phyloP scores from a whole-genome alignment of 2,888 invertebrate genomes.

The Argyra leucocephala region DNA sequence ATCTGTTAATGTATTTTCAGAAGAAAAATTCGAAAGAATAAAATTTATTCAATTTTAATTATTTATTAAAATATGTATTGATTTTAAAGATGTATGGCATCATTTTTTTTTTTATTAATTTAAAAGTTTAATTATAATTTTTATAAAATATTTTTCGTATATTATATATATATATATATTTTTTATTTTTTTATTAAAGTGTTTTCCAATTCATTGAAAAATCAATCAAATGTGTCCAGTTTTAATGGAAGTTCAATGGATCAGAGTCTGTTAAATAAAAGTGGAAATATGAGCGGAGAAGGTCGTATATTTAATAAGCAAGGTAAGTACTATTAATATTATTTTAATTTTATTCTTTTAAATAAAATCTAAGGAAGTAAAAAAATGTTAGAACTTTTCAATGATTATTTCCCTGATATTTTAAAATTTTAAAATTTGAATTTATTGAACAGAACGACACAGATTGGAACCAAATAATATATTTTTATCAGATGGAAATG shows the following conservation, averaged over 20 bases:
- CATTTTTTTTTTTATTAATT: too few species aligned
- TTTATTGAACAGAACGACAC: background rate
- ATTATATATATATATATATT: too few species aligned
- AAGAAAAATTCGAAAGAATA: too few species aligned
- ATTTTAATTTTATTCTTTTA: background rate
- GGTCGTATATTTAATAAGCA: slow-evolving; percentile 23
- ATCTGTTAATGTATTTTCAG: too few species aligned
- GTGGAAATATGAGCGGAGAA: background rate
- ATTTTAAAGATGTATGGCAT: too few species aligned
- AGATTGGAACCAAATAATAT: slow-evolving; percentile 28
- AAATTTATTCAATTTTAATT: too few species aligned
- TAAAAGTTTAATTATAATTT: too few species aligned
- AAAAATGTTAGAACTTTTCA: too few species aligned
- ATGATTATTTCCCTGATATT: too few species aligned
- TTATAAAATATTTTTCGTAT: too few species aligned
- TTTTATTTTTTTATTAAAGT: slow-evolving; percentile 23
- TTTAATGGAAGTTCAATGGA: slow-evolving; percentile 19
- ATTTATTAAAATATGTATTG: too few species aligned
- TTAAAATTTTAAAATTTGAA: too few species aligned
- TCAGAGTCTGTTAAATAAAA: slow-evolving; percentile 19
- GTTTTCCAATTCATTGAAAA: slow-evolving; percentile 26
- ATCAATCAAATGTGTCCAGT: slow-evolving; percentile 21
- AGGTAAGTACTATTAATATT: background rate
- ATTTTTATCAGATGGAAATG: slow-evolving; percentile 32
- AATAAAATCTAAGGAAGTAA: background rate